These are phyloP conservation scores for Octonoba sinensis DNA, from an alignment of 2,888 invertebrate genomes.

Conservation along the genomic window DNA sequence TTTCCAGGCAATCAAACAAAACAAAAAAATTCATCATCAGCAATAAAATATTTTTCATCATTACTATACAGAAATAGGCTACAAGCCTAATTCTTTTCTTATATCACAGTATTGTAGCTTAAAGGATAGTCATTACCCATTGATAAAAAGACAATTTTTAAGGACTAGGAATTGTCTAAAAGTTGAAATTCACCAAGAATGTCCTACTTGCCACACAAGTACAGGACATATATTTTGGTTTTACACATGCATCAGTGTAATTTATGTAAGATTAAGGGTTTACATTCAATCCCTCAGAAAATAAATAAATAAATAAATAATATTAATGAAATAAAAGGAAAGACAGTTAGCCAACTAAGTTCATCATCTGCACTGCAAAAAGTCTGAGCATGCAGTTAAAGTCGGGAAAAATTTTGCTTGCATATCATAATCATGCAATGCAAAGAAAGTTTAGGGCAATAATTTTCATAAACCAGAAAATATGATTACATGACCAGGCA, in stretches of 20 bases:
- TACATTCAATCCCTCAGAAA: background rate
- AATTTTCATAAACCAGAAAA: no score
- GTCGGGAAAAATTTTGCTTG: background rate
- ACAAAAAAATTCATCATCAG: no score
- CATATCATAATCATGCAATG: conserved; percentile 7
- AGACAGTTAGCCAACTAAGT: no score
- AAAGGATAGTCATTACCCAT: no score
- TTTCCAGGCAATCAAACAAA: no score
- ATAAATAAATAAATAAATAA: background rate
- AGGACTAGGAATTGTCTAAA: no score
- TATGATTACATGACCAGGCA: no score
- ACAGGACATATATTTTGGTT: conserved; percentile 6
- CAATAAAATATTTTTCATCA: no score
- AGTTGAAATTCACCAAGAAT: background rate
- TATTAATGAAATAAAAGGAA: conserved; percentile 1
- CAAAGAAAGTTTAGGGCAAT: background rate
- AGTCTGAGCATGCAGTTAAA: background rate
- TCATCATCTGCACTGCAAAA: conserved; percentile 1
- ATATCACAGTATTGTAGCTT: no score
- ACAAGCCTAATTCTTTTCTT: no score
- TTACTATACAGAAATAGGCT: no score
- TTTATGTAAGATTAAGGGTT: background rate
- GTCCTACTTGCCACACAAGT: conserved; percentile 17
- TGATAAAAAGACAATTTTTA: no score
- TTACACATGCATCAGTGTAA: conserved; percentile 15